A percentile compares a stretch with the other conserved stretches of the same genome.
phyloP scores from a whole-genome alignment of 2,113 vertebrate species.

The Dromas ardeola region DNA sequence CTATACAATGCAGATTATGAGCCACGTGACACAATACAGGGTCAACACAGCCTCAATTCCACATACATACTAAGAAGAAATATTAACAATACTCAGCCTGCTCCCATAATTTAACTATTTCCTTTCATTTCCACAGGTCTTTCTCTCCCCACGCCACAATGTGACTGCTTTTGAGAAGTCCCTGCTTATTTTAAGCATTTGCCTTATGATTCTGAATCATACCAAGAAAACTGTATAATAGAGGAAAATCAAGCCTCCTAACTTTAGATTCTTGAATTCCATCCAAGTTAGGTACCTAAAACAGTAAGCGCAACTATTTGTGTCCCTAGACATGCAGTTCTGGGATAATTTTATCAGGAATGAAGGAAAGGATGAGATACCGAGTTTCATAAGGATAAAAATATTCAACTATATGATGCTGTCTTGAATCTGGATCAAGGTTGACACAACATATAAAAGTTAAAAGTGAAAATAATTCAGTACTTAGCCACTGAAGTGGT shows the following conservation, averaged over 20 bases:
- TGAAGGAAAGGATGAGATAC: neutral
- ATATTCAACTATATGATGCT: neutral
- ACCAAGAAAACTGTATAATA: neutral
- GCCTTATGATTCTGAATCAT: conserved; percentile 30
- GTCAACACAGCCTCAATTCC: neutral
- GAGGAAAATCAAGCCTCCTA: neutral
- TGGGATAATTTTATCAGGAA: neutral
- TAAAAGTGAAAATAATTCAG: too few relatives aligned
- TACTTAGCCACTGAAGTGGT: too few relatives aligned
- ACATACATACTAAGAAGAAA: neutral
- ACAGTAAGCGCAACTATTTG: neutral
- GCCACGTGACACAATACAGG: neutral
- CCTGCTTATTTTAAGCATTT: conserved; percentile 2
- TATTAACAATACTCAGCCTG: neutral
- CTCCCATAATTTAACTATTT: neutral
- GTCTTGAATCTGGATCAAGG: neutral
- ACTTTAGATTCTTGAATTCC: neutral
- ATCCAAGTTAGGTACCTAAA: neutral
- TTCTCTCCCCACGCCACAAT: neutral
- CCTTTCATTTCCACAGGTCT: neutral
- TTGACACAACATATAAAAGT: neutral
- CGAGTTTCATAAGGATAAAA: neutral
- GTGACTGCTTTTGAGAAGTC: neutral
- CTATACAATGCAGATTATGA: neutral
- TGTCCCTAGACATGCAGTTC: neutral